Evolutionary conservation across 2,113 vertebrate species (phyloP).

Genomic region (Mastomys natalensis): DNA sequence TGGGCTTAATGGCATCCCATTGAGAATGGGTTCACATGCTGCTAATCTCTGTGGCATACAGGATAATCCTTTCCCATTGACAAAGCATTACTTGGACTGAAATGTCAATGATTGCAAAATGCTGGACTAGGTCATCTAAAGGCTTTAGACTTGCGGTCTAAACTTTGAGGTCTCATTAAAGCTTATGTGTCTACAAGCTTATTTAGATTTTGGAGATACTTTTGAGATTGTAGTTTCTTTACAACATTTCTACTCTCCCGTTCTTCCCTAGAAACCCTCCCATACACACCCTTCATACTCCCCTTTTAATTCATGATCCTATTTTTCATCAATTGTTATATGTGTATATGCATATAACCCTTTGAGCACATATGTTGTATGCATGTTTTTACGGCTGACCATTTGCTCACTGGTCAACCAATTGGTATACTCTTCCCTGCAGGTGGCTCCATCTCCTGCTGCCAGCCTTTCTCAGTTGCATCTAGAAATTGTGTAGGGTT

Average conservation of each 20-base stretch:
- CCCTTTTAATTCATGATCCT: not conserved
- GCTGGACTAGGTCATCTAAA: not conserved
- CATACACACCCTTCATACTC: not conserved
- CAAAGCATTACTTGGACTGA: not conserved
- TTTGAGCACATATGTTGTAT: not conserved
- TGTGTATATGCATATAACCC: not conserved
- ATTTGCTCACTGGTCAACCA: not conserved
- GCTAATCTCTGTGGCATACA: not conserved
- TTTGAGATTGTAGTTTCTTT: not conserved
- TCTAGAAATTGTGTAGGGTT: not conserved
- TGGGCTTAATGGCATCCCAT: not conserved
- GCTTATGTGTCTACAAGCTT: not conserved
- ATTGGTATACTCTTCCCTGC: not conserved
- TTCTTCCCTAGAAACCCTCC: not conserved
- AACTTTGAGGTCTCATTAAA: not conserved
- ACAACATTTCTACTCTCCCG: not conserved
- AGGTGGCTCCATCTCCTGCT: not conserved
- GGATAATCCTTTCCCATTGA: not conserved
- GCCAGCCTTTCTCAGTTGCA: not conserved
- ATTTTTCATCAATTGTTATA: not conserved
- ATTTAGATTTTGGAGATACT: not conserved
- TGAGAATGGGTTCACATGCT: not conserved
- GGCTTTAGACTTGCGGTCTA: not conserved
- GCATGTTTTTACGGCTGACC: not conserved
- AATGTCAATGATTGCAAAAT: not conserved